A percentile compares a stretch with the other conserved stretches of the same genome.
These are phyloP conservation scores for Manis pentadactyla DNA, from an alignment of 2,797 vertebrate genomes.

Conservation along the genomic window DNA sequence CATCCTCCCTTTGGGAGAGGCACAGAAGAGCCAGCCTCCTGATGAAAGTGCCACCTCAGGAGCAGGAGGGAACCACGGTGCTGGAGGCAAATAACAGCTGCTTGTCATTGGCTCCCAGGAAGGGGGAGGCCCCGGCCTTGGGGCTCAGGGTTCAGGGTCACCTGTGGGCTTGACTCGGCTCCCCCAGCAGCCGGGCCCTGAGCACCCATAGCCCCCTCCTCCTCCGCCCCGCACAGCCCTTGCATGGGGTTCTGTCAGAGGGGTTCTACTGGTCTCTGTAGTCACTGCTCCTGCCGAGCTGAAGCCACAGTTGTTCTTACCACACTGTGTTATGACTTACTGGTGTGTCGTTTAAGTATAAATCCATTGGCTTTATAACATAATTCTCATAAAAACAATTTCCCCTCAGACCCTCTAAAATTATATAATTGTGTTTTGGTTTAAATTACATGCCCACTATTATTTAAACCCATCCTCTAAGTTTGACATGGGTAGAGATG, in stretches of 20 bases:
- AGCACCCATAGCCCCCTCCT: too few species aligned
- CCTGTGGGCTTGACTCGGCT: background rate
- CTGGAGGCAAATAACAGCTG: background rate
- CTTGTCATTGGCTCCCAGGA: fast-evolving
- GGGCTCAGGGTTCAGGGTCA: fast-evolving
- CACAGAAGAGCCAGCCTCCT: background rate
- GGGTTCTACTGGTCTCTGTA: background rate
- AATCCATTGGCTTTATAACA: too few species aligned
- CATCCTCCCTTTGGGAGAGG: fast-evolving
- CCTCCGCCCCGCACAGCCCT: fast-evolving
- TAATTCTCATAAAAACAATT: background rate
- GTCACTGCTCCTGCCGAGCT: fast-evolving
- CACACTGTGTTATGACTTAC: too few species aligned
- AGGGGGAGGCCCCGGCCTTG: too few species aligned
- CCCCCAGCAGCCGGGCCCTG: fast-evolving
- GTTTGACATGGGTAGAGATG: background rate
- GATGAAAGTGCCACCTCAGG: background rate
- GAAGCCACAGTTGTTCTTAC: too few species aligned
- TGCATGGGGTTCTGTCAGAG: too few species aligned
- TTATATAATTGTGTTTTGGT: background rate
- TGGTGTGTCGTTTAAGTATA: fast-evolving
- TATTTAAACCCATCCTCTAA: too few species aligned
- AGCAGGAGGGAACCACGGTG: background rate
- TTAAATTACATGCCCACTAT: background rate
- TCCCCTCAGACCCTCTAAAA: background rate